Conservation (phyloP, 1,140 invertebrate species). For the Calliphora vicina region DNA sequence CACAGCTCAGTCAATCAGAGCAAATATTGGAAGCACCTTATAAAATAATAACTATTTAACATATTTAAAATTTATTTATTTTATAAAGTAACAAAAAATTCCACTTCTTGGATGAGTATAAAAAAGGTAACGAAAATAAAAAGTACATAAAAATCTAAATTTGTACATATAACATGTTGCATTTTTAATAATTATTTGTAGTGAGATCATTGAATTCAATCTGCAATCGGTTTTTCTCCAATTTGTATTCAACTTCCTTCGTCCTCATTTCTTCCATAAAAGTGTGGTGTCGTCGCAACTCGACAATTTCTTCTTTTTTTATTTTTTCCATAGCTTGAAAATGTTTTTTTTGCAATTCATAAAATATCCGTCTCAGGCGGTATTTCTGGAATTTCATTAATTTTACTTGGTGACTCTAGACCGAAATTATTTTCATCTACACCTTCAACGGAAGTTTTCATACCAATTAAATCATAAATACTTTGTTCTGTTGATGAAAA, state of each 20-base stretch:
- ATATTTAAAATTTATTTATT: not conserved
- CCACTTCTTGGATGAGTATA: no score
- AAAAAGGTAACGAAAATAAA: not conserved
- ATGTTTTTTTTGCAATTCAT: not conserved
- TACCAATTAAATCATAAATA: conserved; percentile 1
- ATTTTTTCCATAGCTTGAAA: not conserved
- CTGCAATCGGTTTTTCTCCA: not conserved
- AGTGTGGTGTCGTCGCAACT: not conserved
- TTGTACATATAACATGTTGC: no score
- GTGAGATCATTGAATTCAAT: no score
- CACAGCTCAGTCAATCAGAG: not conserved
- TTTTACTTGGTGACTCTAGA: no score
- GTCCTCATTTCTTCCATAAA: not conserved
- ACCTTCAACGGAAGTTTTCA: conserved; percentile 11
- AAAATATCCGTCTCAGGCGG: no score
- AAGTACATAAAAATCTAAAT: not conserved
- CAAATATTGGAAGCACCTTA: not conserved
- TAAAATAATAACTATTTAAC: no score
- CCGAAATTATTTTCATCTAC: not conserved
- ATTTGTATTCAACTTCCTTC: not conserved
- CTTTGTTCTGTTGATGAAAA: not conserved
- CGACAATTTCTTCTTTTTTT: not conserved
- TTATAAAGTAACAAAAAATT: not conserved
- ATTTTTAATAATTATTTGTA: no score
- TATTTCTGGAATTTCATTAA: no score